Conservation (phyloP, 92 coral and sea anemone genomes). For the Porites divaricata region DNA sequence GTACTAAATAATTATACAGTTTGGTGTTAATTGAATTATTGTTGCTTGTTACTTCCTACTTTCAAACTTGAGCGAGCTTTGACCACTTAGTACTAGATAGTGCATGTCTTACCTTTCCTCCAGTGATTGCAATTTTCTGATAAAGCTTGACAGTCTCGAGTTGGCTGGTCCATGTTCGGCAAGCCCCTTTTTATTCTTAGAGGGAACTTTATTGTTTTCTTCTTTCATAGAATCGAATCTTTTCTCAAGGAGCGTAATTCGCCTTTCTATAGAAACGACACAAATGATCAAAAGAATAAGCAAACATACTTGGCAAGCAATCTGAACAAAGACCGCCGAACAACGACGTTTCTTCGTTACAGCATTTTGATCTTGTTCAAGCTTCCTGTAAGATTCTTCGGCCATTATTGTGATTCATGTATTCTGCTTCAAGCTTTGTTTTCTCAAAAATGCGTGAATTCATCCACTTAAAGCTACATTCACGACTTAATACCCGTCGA, state of each 20-base stretch:
- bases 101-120: not conserved
- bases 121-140: not conserved
- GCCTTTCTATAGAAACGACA: slow-evolving; percentile 16
- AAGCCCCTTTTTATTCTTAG: not conserved
- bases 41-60: too few species aligned
- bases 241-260: slow-evolving; percentile 1
- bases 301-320: not conserved
- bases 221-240: slow-evolving; percentile 4
- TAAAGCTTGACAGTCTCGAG: not conserved
- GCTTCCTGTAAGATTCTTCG: not conserved
- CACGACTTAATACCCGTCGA: not conserved
- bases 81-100: not conserved
- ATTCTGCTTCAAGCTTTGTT: not conserved
- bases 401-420: not conserved
- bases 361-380: not conserved
- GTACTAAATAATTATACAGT: too few species aligned
- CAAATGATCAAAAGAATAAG: not conserved
- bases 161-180: not conserved
- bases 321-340: slow-evolving; percentile 1
- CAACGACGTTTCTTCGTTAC: not conserved
- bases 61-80: too few species aligned
- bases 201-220: not conserved
- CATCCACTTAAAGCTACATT: not conserved
- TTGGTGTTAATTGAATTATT: too few species aligned
- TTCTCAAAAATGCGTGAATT: not conserved